phyloP scores from a whole-genome alignment of 2,888 invertebrate genomes.

The Spatulosminthurus flaviceps region DNA sequence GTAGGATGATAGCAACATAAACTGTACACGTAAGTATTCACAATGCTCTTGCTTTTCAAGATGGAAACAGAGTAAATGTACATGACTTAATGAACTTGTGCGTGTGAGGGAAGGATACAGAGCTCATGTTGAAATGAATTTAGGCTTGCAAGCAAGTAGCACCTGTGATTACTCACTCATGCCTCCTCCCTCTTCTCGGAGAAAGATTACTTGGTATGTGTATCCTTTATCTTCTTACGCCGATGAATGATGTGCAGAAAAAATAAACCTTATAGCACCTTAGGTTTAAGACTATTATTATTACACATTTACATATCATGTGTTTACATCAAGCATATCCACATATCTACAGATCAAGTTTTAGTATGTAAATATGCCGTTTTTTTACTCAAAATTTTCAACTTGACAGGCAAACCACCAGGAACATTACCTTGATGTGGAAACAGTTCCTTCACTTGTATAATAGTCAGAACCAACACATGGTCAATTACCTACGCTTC shows the following conservation, averaged over 20 bases:
- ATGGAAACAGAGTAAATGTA: too few species aligned
- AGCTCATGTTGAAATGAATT: constrained; percentile 3
- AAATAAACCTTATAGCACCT: constrained; percentile 7
- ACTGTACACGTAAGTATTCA: background rate
- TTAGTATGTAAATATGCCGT: too few species aligned
- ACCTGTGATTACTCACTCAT: constrained; percentile 63
- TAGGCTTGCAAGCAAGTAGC: constrained; percentile 39
- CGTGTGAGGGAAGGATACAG: background rate
- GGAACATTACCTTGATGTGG: background rate
- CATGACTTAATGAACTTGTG: too few species aligned
- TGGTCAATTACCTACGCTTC: constrained; percentile 11
- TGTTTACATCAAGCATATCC: too few species aligned
- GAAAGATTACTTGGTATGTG: background rate
- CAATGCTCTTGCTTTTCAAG: background rate
- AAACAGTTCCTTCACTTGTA: too few species aligned
- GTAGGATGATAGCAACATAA: too few species aligned
- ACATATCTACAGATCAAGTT: too few species aligned
- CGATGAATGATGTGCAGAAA: background rate
- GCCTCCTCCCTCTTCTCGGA: constrained; percentile 15
- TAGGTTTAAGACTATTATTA: background rate
- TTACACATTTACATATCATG: background rate
- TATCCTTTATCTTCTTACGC: background rate
- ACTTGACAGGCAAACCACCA: background rate
- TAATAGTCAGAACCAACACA: background rate
- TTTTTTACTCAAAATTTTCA: background rate